Evolutionary conservation across 2,797 vertebrate genomes (phyloP), one percentile per base, ranked within the genome.

Genomic region (Micrastur ruficollis): DNA sequence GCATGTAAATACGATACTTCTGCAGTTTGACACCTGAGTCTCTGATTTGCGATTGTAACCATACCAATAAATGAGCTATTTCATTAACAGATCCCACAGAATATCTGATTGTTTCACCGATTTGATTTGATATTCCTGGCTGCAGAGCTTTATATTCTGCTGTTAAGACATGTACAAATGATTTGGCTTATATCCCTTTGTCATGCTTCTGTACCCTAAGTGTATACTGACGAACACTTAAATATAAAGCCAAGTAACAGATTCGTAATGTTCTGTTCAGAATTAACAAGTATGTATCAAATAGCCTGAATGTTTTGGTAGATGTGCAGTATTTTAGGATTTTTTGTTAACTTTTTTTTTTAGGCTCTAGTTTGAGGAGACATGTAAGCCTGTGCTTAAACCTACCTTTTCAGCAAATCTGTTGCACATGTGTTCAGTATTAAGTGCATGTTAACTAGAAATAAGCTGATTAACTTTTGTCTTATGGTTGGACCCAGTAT

Each of bases 371-470:
- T 79, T 76, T 1, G 8, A 85, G 61, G 25, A 85, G 36, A 19
- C 21, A 25, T 87, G 74, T 85, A 89, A 93, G 20, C 42, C 62
- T 26, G 21, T 59, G 55, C 52, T 95, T 80, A 87, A 89, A 73
- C 89, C 55, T 85, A 50, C 93, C 40, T 76, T 95, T 86, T 66
- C 32, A 8, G 61, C 16, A 93, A 65, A 86, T 92, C 86, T 92
- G 27, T 40, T 61, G 67, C 93, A 85, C 90, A 90, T 72, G 65
- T 96, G 94, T 97, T 94, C 61, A 63, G 22, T 91, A 89, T 94
- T 92, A 94, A 93, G 71, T 47, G 46, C 47, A 62, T 92, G 84
- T 68, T 96, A 93, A 94, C 58, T 83, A 93, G 90, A 95, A 96
- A 90, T 78, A 75, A 90, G 32, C 72, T 82, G 81, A 93, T 94